Evolutionary conservation across 37 sponge, comb jelly and placozoan genomes (phyloP).

Genomic region (Petrosia ficiformis): DNA sequence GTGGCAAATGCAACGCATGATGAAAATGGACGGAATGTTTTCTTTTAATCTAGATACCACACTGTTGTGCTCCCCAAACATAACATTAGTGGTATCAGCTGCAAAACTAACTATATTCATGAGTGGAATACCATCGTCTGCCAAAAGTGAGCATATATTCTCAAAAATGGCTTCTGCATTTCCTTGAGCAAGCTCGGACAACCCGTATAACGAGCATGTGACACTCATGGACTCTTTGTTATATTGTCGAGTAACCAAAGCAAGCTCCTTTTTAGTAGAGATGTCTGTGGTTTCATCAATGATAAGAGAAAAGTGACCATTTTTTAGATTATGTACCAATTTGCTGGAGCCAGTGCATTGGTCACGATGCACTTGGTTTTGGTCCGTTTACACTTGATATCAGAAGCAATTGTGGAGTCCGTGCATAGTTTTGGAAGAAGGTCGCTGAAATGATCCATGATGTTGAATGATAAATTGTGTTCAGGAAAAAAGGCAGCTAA

Average conservation of each 20-base stretch:
- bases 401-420: neutral
- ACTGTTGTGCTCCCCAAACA: neutral
- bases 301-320: neutral
- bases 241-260: neutral
- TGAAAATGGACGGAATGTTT: neutral
- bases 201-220: neutral
- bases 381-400: constrained; percentile 4
- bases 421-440: neutral
- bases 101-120: neutral
- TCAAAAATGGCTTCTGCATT: neutral
- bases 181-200: neutral
- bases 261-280: neutral
- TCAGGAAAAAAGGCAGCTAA: neutral
- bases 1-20: neutral
- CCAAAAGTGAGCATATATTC: neutral
- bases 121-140: neutral
- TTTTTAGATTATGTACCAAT: neutral
- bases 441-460: neutral
- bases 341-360: constrained; percentile 7
- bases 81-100: neutral
- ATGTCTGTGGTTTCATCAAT: constrained; percentile 9
- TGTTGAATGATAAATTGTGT: neutral
- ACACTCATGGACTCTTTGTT: neutral
- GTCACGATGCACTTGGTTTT: neutral
- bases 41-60: neutral